A percentile compares a stretch with the other conserved stretches of the same genome.
Evolutionary conservation across 2,797 vertebrate species (phyloP).

Genomic region (Crocodylus rhombifer): DNA sequence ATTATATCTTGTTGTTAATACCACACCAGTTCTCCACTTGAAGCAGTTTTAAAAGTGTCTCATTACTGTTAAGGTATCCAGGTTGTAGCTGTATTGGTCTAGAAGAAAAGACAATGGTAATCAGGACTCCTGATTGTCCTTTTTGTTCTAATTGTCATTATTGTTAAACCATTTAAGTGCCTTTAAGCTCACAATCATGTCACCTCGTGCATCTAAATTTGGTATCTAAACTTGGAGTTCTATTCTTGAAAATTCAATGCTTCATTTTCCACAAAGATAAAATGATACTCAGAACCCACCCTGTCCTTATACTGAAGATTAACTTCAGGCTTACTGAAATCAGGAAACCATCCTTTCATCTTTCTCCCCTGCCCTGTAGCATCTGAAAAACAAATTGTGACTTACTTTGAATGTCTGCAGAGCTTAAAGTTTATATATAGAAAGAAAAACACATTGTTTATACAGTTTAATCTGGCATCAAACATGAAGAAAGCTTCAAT

Average conservation of each 20-base stretch:
- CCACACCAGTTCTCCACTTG: slow-evolving; percentile 17
- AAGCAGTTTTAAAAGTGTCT: slow-evolving; percentile 49
- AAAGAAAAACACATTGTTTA: neutral
- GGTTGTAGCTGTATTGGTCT: too few relatives aligned
- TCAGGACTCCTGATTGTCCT: too few relatives aligned
- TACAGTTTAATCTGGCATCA: neutral
- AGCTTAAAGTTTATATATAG: slow-evolving; percentile 4
- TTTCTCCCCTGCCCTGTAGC: slow-evolving; percentile 4
- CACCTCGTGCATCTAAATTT: neutral
- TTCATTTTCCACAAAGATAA: neutral
- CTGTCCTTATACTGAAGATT: neutral
- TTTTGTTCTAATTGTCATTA: neutral
- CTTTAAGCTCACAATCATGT: slow-evolving; percentile 46
- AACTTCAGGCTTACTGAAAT: neutral
- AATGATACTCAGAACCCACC: neutral
- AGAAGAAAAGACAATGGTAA: too few relatives aligned
- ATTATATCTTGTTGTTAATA: slow-evolving; percentile 25
- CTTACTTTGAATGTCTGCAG: neutral
- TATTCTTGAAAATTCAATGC: neutral
- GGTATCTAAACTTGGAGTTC: slow-evolving; percentile 36
- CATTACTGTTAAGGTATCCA: slow-evolving; percentile 4
- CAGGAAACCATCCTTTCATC: neutral
- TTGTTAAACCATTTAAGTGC: slow-evolving; percentile 51
- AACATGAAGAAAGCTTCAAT: neutral
- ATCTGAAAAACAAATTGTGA: neutral